These are phyloP conservation scores for Argyresthia goedartella DNA, from an alignment of 2,888 invertebrate genomes.

Conservation along the genomic window DNA sequence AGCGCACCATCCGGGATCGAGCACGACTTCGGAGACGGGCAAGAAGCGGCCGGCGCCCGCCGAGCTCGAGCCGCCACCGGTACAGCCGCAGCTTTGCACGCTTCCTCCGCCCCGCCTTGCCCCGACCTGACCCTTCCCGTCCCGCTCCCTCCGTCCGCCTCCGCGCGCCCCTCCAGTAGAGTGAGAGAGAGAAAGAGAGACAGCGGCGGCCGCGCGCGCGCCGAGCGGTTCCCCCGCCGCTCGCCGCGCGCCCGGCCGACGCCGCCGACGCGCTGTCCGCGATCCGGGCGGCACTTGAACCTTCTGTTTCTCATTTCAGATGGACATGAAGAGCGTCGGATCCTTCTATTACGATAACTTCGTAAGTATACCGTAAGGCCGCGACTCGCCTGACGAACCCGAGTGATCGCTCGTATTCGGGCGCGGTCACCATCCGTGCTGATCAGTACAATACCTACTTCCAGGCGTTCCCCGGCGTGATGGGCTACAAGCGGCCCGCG, in stretches of 20 bases:
- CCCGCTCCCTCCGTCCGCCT: conserved; percentile 26
- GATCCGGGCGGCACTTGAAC: conserved; percentile 42
- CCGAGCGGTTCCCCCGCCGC: no score
- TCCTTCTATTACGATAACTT: conserved; percentile 97
- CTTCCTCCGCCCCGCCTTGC: conserved; percentile 48
- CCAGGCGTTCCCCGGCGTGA: conserved; percentile 95
- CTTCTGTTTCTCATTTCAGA: conserved; percentile 79
- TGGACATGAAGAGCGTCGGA: conserved; percentile 96
- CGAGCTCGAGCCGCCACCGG: conserved; percentile 84
- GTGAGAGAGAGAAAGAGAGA: conserved; percentile 30
- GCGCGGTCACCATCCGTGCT: conserved; percentile 2
- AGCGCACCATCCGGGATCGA: conserved; percentile 76
- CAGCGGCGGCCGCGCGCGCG: conserved; percentile 25
- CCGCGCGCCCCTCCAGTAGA: conserved; percentile 18
- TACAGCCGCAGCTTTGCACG: conserved; percentile 83
- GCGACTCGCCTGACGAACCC: conserved; percentile 8
- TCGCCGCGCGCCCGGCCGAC: conserved; percentile 24
- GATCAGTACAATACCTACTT: no score
- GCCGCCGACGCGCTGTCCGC: conserved; percentile 23
- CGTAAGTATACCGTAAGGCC: conserved; percentile 77
- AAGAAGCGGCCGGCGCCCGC: conserved; percentile 91
- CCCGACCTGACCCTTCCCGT: conserved; percentile 41
- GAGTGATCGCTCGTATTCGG: no score
- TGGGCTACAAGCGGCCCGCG: conserved; percentile 96
- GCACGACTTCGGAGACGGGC: conserved; percentile 83